Evolutionary conservation across 2,113 vertebrate genomes (phyloP).

Genomic region (Thamnaconus septentrionalis): DNA sequence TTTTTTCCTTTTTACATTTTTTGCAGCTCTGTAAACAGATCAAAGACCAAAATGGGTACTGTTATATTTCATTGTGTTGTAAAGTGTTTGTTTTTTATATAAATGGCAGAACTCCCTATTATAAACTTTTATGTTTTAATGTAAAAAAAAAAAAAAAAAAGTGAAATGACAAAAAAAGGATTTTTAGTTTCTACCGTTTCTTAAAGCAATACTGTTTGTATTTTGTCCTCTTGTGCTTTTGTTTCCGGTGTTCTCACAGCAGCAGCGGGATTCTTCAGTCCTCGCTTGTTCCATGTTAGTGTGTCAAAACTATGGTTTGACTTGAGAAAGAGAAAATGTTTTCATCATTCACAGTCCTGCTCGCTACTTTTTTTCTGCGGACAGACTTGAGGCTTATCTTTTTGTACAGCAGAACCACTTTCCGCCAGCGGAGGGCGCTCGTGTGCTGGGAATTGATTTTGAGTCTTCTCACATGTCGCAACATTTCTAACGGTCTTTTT

Average conservation of each 20-base stretch:
- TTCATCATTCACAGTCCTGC: slow-evolving; percentile 33
- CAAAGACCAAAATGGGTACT: slow-evolving; percentile 72
- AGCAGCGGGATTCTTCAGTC: slow-evolving; percentile 28
- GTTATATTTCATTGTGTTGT: slow-evolving; percentile 75
- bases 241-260: slow-evolving; percentile 10
- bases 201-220: slow-evolving; percentile 56
- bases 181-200: slow-evolving; percentile 53
- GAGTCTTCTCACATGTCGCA: slow-evolving; percentile 5
- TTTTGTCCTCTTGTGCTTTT: slow-evolving; percentile 41
- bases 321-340: slow-evolving; percentile 19
- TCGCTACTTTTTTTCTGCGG: slow-evolving; percentile 2
- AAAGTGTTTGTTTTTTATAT: slow-evolving; percentile 61
- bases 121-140: slow-evolving; percentile 77
- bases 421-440: slow-evolving; percentile 59
- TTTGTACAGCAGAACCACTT: slow-evolving; percentile 8
- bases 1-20: slow-evolving; percentile 25
- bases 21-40: slow-evolving; percentile 57
- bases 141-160: slow-evolving; percentile 54
- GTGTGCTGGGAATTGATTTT: slow-evolving; percentile 44
- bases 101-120: slow-evolving; percentile 63
- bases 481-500: slow-evolving; percentile 20
- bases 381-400: slow-evolving; percentile 7
- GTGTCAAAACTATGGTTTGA: slow-evolving; percentile 47
- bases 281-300: slow-evolving; percentile 47
- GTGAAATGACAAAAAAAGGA: slow-evolving; percentile 14